Evolutionary conservation across 2,888 invertebrate genomes (phyloP).

Genomic region (Lasioglossum figueresi): DNA sequence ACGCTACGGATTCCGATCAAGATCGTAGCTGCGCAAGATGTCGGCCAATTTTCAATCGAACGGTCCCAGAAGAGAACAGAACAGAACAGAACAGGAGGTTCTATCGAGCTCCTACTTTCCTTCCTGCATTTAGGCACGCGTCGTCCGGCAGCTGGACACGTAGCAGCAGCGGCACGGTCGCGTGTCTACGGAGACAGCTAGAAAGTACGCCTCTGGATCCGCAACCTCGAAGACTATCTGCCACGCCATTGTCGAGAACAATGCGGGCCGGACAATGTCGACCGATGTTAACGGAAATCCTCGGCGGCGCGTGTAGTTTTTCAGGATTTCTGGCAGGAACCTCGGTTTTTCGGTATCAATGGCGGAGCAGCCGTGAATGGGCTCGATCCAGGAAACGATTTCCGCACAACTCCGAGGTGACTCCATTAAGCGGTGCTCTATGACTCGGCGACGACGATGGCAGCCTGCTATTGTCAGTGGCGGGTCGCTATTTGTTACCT

Average conservation of each 20-base stretch:
- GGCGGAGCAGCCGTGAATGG: neutral
- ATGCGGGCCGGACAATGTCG: constrained; percentile 60
- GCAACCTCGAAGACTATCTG: constrained; percentile 53
- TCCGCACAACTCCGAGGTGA: neutral
- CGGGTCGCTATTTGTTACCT: constrained; percentile 18
- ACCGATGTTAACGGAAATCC: constrained; percentile 50
- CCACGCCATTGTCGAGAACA: constrained; percentile 61
- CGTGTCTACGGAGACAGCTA: constrained; percentile 76
- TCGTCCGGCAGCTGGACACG: constrained; percentile 65
- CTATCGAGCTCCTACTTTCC: constrained; percentile 70
- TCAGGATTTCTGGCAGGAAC: constrained; percentile 40
- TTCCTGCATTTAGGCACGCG: constrained; percentile 78
- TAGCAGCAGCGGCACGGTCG: constrained; percentile 66
- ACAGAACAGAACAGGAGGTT: constrained; percentile 31
- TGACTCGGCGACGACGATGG: neutral
- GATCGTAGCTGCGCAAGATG: neutral
- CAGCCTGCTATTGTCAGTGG: constrained; percentile 6
- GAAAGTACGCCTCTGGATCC: constrained; percentile 74
- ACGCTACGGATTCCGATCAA: neutral
- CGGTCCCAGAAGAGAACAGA: constrained; percentile 37
- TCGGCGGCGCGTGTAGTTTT: constrained; percentile 33
- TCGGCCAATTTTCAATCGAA: constrained; percentile 63
- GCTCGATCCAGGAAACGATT: neutral
- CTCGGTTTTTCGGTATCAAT: constrained; percentile 29
- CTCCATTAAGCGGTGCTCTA: neutral